Percentiles rank a stretch among this genome's conserved stretches.
Conservation (phyloP, 2,888 invertebrate genomes). For the Hartigia nigra region DNA sequence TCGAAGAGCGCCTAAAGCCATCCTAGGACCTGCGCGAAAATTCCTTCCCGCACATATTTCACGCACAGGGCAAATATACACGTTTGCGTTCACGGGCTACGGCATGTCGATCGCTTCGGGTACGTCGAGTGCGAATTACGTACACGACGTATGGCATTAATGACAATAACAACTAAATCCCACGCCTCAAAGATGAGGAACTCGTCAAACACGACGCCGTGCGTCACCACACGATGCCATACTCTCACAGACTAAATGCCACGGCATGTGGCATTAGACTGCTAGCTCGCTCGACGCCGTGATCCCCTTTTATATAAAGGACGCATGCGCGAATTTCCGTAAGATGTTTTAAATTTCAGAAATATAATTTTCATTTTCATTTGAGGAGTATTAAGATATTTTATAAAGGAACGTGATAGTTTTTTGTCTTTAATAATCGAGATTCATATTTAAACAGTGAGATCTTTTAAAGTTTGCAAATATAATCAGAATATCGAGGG, state of each 20-base stretch:
- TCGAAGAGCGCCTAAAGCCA: constrained; percentile 45
- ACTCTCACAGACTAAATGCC: neutral
- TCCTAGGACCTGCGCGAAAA: constrained; percentile 32
- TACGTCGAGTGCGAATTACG: neutral
- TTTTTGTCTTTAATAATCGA: neutral
- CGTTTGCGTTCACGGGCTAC: neutral
- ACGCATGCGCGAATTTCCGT: neutral
- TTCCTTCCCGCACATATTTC: neutral
- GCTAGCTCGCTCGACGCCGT: neutral
- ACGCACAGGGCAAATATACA: neutral
- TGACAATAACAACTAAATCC: neutral
- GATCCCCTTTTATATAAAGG: neutral
- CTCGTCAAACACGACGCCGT: neutral
- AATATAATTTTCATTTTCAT: neutral
- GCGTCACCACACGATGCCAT: neutral
- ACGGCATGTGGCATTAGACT: neutral
- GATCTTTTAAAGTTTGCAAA: neutral
- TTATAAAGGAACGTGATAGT: neutral
- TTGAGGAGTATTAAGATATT: neutral
- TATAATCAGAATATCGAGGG: neutral
- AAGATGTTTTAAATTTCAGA: neutral
- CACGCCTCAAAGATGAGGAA: neutral
- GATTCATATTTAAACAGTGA: neutral
- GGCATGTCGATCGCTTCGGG: neutral
- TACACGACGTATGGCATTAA: neutral